Percentiles rank a stretch among this genome's conserved stretches.
Evolutionary conservation across 2,797 vertebrate species (phyloP).

Genomic region (Spondyliosoma cantharus): DNA sequence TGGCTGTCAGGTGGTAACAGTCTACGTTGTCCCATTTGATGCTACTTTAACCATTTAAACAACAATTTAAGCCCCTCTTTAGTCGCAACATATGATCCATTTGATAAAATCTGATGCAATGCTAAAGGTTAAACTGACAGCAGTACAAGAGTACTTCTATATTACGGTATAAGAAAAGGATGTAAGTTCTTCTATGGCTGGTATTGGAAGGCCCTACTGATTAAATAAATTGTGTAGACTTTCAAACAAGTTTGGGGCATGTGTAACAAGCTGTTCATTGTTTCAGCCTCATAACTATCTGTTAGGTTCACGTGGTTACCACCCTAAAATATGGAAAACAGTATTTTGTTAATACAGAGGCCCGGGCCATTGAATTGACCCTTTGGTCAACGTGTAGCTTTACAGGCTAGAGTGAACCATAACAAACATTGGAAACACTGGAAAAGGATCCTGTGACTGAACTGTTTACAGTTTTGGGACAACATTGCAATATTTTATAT

Average conservation of each 20-base stretch:
- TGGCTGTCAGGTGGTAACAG: too few species aligned
- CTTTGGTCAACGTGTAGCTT: background rate
- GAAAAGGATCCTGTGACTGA: background rate
- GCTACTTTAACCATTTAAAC: background rate
- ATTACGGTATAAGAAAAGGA: background rate
- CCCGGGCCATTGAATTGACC: too few species aligned
- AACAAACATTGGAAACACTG: background rate
- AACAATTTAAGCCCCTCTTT: background rate
- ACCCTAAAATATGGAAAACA: background rate
- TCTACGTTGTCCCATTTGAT: background rate
- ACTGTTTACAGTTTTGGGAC: background rate
- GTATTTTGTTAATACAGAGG: background rate
- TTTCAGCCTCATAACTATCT: background rate
- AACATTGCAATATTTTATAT: background rate
- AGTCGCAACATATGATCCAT: background rate
- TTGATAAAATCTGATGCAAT: too few species aligned
- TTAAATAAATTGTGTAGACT: background rate
- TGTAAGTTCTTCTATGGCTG: background rate
- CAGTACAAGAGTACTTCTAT: background rate
- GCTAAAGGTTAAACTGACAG: too few species aligned
- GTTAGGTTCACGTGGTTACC: background rate
- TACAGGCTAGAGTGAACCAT: background rate
- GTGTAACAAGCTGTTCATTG: background rate
- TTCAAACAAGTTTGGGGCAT: background rate
- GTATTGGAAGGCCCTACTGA: background rate